Percentiles rank a stretch among this genome's conserved stretches.
These are phyloP conservation scores for Euclidia mi DNA, from an alignment of 2,888 invertebrate species.

Conservation along the genomic window DNA sequence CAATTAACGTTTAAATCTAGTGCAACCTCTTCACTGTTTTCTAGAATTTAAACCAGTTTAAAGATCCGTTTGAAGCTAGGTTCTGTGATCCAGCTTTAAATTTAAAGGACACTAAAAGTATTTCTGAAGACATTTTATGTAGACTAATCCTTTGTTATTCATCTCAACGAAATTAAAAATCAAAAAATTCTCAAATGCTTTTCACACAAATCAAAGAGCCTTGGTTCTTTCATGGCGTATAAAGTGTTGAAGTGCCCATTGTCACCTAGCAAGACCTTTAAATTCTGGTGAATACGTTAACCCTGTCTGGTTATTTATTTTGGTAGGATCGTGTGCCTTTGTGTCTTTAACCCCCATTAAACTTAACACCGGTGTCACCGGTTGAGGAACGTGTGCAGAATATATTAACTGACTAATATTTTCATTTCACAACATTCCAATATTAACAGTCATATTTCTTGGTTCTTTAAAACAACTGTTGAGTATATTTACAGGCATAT, in stretches of 20 bases:
- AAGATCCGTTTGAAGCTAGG: too few relatives aligned
- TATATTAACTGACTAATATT: slow-evolving; percentile 59
- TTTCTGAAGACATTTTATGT: too few relatives aligned
- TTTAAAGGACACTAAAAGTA: too few relatives aligned
- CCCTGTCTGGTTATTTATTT: slow-evolving; percentile 33
- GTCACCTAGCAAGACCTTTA: neutral
- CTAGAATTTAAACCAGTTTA: too few relatives aligned
- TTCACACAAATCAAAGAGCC: slow-evolving; percentile 10
- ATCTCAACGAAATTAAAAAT: too few relatives aligned
- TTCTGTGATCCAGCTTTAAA: too few relatives aligned
- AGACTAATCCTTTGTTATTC: too few relatives aligned
- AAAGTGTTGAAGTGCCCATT: neutral
- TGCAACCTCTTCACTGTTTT: too few relatives aligned
- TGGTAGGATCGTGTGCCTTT: slow-evolving; percentile 47
- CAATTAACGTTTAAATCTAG: too few relatives aligned
- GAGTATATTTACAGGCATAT: slow-evolving; percentile 35
- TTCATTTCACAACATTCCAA: slow-evolving; percentile 52
- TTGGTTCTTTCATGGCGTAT: slow-evolving; percentile 12
- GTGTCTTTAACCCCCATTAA: slow-evolving; percentile 58
- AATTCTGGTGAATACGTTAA: slow-evolving; percentile 35
- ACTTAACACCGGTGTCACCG: slow-evolving; percentile 38
- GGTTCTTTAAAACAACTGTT: slow-evolving; percentile 27
- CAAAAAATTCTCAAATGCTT: too few relatives aligned
- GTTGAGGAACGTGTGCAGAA: slow-evolving; percentile 62
- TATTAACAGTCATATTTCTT: slow-evolving; percentile 40